Evolutionary conservation across 1,140 invertebrate species (phyloP).

Genomic region (Drosophila suzukii): DNA sequence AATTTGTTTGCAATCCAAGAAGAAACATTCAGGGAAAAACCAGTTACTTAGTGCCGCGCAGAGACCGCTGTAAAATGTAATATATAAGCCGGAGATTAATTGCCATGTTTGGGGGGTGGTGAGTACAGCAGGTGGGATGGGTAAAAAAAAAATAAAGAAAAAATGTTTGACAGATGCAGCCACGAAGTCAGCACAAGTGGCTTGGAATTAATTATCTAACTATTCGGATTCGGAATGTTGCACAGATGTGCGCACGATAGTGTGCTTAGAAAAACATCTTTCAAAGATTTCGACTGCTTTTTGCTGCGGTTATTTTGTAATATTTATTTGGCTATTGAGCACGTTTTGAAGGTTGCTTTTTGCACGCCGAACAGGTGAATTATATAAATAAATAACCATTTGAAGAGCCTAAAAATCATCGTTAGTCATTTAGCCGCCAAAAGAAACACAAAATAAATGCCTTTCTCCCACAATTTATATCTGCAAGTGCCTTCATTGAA

Average conservation of each 20-base stretch:
- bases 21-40: conserved; percentile 47
- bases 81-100: conserved; percentile 69
- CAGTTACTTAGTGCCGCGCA: conserved; percentile 48
- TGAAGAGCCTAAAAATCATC: conserved; percentile 45
- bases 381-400: conserved; percentile 36
- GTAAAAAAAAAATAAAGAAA: not conserved
- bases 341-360: conserved; percentile 62
- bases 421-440: conserved; percentile 34
- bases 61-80: conserved; percentile 47
- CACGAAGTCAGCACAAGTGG: conserved; percentile 34
- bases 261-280: conserved; percentile 31
- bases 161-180: conserved; percentile 57
- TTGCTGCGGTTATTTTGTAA: conserved; percentile 40
- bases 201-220: conserved; percentile 70
- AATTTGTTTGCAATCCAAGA: conserved; percentile 29
- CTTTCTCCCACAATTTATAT: conserved; percentile 60
- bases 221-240: conserved; percentile 56
- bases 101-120: conserved; percentile 40
- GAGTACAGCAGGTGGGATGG: not conserved
- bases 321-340: conserved; percentile 64
- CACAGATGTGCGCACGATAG: conserved; percentile 65
- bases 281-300: conserved; percentile 43
- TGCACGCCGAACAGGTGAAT: conserved; percentile 42
- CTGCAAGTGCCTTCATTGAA: conserved; percentile 55
- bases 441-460: conserved; percentile 20